These are phyloP conservation scores for Okapia johnstoni DNA, from an alignment of 2,113 vertebrate species.

Conservation along the genomic window DNA sequence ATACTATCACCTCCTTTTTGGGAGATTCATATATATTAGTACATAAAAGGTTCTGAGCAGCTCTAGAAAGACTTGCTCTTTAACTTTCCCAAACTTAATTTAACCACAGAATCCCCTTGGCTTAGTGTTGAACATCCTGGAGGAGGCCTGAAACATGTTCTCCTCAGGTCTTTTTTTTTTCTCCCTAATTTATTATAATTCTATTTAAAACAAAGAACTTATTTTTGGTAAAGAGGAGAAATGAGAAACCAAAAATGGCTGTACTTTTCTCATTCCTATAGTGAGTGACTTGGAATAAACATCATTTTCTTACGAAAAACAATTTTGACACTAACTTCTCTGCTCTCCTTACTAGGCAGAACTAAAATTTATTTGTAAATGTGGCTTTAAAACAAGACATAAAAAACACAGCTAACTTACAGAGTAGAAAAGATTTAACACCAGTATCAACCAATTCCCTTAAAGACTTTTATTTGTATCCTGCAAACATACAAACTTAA, in stretches of 20 bases:
- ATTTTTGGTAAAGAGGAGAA: not conserved
- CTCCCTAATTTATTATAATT: not conserved
- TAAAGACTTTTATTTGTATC: not conserved
- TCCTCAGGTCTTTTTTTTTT: not conserved
- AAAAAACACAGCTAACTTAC: not conserved
- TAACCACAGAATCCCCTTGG: not conserved
- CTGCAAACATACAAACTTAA: not conserved
- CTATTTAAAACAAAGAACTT: not conserved
- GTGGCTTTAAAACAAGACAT: not conserved
- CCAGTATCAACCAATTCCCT: not conserved
- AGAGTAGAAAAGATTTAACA: not conserved
- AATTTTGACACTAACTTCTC: not conserved
- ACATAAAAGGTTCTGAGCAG: not conserved
- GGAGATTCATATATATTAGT: not conserved
- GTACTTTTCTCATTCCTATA: not conserved
- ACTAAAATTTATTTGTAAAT: not conserved
- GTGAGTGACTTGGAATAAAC: not conserved
- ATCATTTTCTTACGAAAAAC: not conserved
- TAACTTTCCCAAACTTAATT: not conserved
- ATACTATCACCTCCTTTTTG: not conserved
- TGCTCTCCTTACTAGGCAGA: not conserved
- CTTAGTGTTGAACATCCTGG: not conserved
- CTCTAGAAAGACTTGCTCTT: not conserved
- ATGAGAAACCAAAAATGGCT: not conserved
- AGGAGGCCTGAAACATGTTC: not conserved